A percentile compares a stretch with the other conserved stretches of the same genome.
Conservation (phyloP, 1,140 invertebrate genomes). For the Physella acuta region DNA sequence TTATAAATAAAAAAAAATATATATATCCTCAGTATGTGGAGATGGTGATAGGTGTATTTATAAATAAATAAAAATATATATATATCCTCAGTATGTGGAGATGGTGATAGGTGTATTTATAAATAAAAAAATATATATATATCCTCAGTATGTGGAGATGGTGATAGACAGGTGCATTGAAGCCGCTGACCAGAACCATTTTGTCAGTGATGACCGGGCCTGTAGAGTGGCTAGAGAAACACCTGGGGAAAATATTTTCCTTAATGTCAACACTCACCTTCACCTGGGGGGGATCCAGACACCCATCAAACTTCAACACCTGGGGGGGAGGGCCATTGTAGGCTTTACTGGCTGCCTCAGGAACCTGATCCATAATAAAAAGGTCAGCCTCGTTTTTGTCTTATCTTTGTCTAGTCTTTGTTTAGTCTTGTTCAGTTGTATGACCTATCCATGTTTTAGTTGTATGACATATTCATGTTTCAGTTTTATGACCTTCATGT, state of each 20-base stretch:
- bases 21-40: too few relatives aligned
- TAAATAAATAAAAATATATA: too few relatives aligned
- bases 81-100: too few relatives aligned
- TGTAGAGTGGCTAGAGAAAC: constrained; percentile 87
- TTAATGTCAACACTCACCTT: constrained; percentile 93
- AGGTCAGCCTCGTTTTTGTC: constrained; percentile 60
- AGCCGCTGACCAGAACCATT: constrained; percentile 75
- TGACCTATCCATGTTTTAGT: too few relatives aligned
- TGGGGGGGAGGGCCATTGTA: constrained; percentile 10
- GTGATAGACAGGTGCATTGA: constrained; percentile 89
- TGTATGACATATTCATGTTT: too few relatives aligned
- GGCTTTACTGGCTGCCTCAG: constrained; percentile 92
- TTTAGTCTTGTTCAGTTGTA: neutral
- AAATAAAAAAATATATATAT: too few relatives aligned
- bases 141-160: constrained; percentile 65
- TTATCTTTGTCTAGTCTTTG: neutral
- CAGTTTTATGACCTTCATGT: neutral
- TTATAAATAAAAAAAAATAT: too few relatives aligned
- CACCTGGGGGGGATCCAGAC: constrained; percentile 88
- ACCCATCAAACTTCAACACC: constrained; percentile 79
- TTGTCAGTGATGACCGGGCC: constrained; percentile 73
- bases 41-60: too few relatives aligned
- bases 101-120: too few relatives aligned
- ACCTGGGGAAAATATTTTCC: constrained; percentile 92
- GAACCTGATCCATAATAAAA: constrained; percentile 93